phyloP scores from a whole-genome alignment of 2,888 invertebrate genomes.

The Sphaerophoria taeniata region DNA sequence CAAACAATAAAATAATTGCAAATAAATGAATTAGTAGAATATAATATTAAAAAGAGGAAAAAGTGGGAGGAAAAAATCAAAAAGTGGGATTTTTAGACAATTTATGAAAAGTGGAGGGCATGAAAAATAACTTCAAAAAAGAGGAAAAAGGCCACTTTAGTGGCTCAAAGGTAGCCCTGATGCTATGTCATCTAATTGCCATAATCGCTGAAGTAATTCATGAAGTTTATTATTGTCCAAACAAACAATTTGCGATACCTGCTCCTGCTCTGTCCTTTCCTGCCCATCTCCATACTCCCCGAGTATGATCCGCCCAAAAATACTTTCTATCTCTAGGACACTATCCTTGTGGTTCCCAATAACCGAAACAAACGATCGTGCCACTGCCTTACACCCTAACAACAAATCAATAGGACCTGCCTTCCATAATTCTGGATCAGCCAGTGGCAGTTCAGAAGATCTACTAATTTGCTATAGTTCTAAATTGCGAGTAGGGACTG shows the following conservation, averaged over 20 bases:
- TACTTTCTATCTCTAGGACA: not conserved
- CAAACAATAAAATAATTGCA: too few relatives aligned
- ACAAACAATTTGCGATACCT: not conserved
- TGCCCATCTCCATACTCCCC: not conserved
- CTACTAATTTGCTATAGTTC: not conserved
- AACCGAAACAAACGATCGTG: not conserved
- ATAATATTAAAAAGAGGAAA: too few relatives aligned
- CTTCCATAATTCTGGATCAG: slow-evolving; percentile 2
- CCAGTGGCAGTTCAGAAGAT: not conserved
- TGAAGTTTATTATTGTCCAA: not conserved
- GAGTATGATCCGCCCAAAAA: not conserved
- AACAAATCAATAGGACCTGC: not conserved
- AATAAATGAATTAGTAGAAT: too few relatives aligned
- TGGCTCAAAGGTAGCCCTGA: too few relatives aligned
- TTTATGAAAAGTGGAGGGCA: too few relatives aligned
- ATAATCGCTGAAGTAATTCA: not conserved
- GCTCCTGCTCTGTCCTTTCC: not conserved
- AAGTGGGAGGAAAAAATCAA: too few relatives aligned
- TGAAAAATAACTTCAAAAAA: too few relatives aligned
- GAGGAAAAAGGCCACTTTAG: too few relatives aligned
- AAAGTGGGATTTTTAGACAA: too few relatives aligned
- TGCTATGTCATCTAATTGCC: slow-evolving; percentile 16
- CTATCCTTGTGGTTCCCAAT: not conserved
- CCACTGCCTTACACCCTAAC: not conserved
- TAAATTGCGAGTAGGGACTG: not conserved